phyloP scores from a whole-genome alignment of 2,797 vertebrate species.

The Sebastolobus altivelis region DNA sequence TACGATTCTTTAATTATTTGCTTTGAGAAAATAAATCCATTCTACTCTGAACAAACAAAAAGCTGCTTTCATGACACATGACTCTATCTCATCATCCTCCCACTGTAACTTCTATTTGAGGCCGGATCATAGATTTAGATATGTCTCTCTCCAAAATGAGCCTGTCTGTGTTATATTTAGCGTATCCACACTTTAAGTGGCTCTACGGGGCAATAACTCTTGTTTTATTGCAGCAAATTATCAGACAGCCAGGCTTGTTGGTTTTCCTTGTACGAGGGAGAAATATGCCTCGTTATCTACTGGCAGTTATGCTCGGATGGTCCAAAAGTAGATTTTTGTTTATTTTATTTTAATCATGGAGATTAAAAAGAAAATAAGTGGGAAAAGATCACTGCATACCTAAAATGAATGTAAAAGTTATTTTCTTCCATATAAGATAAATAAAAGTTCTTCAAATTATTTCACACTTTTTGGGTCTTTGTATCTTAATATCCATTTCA shows the following conservation, averaged over 20 bases:
- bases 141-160: constrained; percentile 48
- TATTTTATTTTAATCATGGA: constrained; percentile 20
- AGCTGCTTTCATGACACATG: background rate
- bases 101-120: constrained; percentile 5
- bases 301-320: background rate
- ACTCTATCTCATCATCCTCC: background rate
- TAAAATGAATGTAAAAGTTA: background rate
- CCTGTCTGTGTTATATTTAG: constrained; percentile 66
- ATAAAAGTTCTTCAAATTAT: background rate
- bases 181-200: constrained; percentile 54
- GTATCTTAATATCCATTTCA: background rate
- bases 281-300: constrained; percentile 43
- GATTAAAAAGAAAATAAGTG: constrained; percentile 3
- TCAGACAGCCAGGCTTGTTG: constrained; percentile 54
- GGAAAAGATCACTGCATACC: constrained; percentile 3
- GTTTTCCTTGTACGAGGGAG: constrained; percentile 43
- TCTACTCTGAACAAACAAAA: background rate
- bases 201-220: constrained; percentile 67
- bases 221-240: constrained; percentile 68
- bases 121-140: constrained; percentile 44
- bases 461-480: background rate
- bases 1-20: background rate
- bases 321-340: constrained; percentile 36
- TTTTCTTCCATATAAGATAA: background rate
- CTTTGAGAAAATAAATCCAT: background rate